A percentile compares a stretch with the other conserved stretches of the same genome.
phyloP scores from a whole-genome alignment of 2,797 vertebrate species.

The Syngnathus acus region DNA sequence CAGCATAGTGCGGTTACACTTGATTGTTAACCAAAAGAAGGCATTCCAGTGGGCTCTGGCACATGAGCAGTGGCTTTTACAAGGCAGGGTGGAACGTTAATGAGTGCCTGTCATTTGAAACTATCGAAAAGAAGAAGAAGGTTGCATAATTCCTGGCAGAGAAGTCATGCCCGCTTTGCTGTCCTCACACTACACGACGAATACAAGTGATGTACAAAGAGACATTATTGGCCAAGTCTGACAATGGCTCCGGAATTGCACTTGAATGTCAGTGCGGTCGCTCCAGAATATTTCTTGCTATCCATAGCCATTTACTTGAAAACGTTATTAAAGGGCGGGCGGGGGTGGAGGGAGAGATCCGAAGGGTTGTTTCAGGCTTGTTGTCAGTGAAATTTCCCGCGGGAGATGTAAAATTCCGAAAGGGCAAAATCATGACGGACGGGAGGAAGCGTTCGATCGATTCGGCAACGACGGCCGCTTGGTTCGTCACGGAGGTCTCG shows the following conservation, averaged over 20 bases:
- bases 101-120: not conserved
- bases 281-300: not conserved
- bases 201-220: not conserved
- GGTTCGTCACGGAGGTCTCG: not conserved
- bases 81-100: not conserved
- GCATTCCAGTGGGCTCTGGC: not conserved
- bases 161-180: not conserved
- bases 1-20: not conserved
- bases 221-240: not conserved
- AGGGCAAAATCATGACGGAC: not conserved
- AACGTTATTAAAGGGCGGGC: not conserved
- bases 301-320: not conserved
- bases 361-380: not conserved
- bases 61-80: not conserved
- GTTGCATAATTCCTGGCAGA: not conserved
- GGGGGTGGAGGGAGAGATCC: accelerated
- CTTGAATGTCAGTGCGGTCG: not conserved
- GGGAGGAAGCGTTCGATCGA: not conserved
- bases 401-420: not conserved
- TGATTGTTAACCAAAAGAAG: not conserved
- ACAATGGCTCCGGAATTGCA: not conserved
- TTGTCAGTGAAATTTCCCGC: not conserved
- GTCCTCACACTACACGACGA: not conserved
- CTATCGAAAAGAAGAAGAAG: not conserved
- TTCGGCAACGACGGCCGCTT: too few species aligned